phyloP scores from a whole-genome alignment of 2,888 invertebrate genomes.

The Caenorhabditis zanzibari region DNA sequence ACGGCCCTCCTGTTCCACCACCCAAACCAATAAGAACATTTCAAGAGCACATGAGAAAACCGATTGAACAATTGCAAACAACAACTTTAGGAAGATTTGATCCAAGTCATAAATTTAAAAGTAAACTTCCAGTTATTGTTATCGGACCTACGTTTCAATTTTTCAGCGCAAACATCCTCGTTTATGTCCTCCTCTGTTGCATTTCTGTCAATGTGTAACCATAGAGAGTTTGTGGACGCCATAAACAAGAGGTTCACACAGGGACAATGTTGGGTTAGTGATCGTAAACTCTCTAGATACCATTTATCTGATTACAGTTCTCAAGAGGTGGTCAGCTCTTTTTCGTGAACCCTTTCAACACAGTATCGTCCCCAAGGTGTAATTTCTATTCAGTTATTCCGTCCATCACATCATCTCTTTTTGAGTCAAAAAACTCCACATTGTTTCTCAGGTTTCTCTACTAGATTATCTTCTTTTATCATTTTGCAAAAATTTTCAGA shows the following conservation, averaged over 20 bases:
- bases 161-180: conserved; percentile 48
- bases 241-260: conserved; percentile 67
- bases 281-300: not conserved
- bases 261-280: conserved; percentile 69
- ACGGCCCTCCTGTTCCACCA: conserved; percentile 49
- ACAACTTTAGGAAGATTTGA: conserved; percentile 41
- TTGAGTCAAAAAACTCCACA: conserved; percentile 54
- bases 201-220: conserved; percentile 63
- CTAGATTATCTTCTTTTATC: not conserved
- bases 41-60: conserved; percentile 33
- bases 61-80: conserved; percentile 36
- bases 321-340: conserved; percentile 65
- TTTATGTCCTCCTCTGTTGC: conserved; percentile 65
- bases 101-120: conserved; percentile 34
- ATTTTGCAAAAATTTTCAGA: conserved; percentile 39
- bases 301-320: conserved; percentile 54
- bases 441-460: conserved; percentile 57
- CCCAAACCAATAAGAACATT: conserved; percentile 65
- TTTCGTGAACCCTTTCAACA: conserved; percentile 73
- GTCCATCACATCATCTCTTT: conserved; percentile 59
- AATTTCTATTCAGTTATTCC: conserved; percentile 64
- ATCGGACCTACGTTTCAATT: not conserved
- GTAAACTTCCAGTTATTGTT: not conserved
- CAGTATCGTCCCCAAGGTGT: conserved; percentile 64
- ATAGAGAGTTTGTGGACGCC: conserved; percentile 60